Conservation (phyloP, 2,113 vertebrate species). For the Bagarius yarrelli region DNA sequence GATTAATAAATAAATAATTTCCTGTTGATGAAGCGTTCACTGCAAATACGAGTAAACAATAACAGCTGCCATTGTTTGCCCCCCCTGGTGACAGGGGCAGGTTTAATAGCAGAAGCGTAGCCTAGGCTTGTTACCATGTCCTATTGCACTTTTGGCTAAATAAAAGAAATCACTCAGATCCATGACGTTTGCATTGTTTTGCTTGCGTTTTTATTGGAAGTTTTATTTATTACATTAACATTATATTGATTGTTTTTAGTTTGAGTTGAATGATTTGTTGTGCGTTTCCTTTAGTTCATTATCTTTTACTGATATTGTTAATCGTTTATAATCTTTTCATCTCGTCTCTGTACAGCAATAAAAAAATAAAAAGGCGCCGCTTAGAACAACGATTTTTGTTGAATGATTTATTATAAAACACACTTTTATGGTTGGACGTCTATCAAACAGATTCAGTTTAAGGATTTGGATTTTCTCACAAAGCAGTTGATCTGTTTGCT, state of each 20-base stretch:
- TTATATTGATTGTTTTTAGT: neutral
- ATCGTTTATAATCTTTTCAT: neutral
- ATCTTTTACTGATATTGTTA: neutral
- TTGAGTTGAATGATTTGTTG: neutral
- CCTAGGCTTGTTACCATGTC: too few relatives aligned
- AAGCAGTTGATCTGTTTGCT: neutral
- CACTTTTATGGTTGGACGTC: neutral
- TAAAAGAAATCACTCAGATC: too few relatives aligned
- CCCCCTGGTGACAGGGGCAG: too few relatives aligned
- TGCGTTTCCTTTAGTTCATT: neutral
- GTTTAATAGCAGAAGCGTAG: too few relatives aligned
- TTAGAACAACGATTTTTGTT: neutral
- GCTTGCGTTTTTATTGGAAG: too few relatives aligned
- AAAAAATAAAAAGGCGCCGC: neutral
- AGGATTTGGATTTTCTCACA: conserved; percentile 11
- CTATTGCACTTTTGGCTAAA: too few relatives aligned
- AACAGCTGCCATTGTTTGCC: too few relatives aligned
- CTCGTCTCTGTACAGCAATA: neutral
- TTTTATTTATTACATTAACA: neutral
- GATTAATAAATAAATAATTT: too few relatives aligned
- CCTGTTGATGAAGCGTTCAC: too few relatives aligned
- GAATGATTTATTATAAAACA: neutral
- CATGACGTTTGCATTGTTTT: too few relatives aligned
- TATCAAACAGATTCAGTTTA: neutral
- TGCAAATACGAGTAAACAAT: too few relatives aligned